Evolutionary conservation across 1,140 invertebrate species (phyloP), one percentile per base, ranked within the genome.

Genomic region (Callitettix versicolor): DNA sequence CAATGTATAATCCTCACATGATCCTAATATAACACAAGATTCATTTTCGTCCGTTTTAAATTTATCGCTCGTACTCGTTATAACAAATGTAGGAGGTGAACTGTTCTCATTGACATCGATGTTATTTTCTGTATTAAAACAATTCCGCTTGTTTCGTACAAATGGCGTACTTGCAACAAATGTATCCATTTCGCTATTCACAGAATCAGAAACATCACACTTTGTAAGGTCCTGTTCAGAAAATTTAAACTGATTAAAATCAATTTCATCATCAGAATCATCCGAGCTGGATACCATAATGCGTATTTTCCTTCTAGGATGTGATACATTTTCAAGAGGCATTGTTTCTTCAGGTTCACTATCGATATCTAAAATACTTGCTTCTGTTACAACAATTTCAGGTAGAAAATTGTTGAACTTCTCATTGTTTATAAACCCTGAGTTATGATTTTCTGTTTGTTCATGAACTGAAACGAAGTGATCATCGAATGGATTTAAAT

Each of bases 1-100:
- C 17, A 77, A 58, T 1, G 72, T 69, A 56, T 71, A 74, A 59
- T 76, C 74, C 62, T 77, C 74, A 59, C 75, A 76, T 1, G 76
- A 73, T 1, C 76, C 76, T 17, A 79, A 61, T 33, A 77, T 72
- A 3, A 79, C 74, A 30, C 71, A 73, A 51, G 69, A 71, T 50
- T 72, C 71, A 60, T 73, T 68, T 33, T 71, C 68, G 2, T 17
- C n/a, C 3, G 26, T 33, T 38, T 36, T 36, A 38, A 18, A 21
- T 6, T 43, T 17, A 2, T 18, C 43, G 17, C 20, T 18, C 4
- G 15, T 2, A 3, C 2, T 9, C 6, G 48, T 14, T 18, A 51
- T 30, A 7, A 51, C 9, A 21, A 51, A 51, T 2, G 48, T 18
- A 3, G 34, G 30, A 4, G 26, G 14, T 18, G 30, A 15, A 15